These are phyloP conservation scores for Rhegmatorhina hoffmannsi DNA, from an alignment of 2,113 vertebrate species.

Conservation along the genomic window DNA sequence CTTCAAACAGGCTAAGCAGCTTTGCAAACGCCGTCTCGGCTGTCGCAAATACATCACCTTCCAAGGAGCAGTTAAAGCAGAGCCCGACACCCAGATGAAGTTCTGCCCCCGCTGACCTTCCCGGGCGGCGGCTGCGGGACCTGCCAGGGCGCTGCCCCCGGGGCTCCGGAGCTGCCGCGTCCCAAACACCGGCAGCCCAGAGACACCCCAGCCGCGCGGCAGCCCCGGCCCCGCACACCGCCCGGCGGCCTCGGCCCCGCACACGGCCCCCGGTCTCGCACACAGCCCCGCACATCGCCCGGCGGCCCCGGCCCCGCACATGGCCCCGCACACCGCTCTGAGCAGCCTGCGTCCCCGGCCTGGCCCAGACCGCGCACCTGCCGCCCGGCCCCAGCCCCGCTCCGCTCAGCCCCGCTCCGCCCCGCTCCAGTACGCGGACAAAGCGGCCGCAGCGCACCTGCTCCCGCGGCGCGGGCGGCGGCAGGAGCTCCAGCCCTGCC, in stretches of 20 bases:
- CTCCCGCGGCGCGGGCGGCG: too few species aligned
- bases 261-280: too few species aligned
- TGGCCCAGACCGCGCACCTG: too few species aligned
- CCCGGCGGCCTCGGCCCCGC: neutral
- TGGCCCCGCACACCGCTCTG: neutral
- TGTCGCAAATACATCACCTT: neutral
- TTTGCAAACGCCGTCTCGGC: neutral
- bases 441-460: too few species aligned
- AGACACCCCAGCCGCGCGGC: neutral
- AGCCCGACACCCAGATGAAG: neutral
- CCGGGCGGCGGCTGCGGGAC: neutral
- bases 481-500: too few species aligned
- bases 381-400: too few species aligned
- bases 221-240: neutral
- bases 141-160: neutral
- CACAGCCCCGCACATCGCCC: too few species aligned
- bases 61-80: neutral
- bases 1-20: neutral
- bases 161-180: neutral
- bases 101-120: conserved; percentile 52
- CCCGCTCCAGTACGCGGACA: too few species aligned
- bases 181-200: neutral
- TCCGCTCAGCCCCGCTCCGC: too few species aligned
- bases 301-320: neutral
- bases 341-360: too few species aligned